phyloP scores from a whole-genome alignment of 2,888 invertebrate species.

The Drosophila neotestacea region DNA sequence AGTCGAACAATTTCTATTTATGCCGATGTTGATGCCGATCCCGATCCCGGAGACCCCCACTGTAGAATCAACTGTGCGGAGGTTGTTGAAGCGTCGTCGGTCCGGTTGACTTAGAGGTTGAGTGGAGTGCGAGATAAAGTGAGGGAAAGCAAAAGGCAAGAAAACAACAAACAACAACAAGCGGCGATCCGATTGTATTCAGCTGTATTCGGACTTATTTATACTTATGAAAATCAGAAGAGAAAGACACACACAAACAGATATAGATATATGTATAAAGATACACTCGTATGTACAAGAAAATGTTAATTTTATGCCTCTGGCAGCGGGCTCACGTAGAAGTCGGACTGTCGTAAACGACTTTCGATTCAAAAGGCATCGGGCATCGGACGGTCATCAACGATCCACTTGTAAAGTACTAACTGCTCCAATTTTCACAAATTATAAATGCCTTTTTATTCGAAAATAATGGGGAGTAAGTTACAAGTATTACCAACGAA shows the following conservation, averaged over 20 bases:
- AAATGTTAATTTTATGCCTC: slow-evolving; percentile 64
- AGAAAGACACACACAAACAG: slow-evolving; percentile 30
- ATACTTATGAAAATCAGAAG: slow-evolving; percentile 39
- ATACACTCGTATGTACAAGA: slow-evolving; percentile 5
- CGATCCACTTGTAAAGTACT: slow-evolving; percentile 29
- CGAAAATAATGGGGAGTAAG: slow-evolving; percentile 10
- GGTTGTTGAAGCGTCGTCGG: slow-evolving; percentile 35
- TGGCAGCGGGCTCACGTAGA: slow-evolving; percentile 38
- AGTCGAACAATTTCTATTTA: slow-evolving; percentile 54
- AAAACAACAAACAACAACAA: background rate
- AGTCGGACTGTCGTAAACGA: slow-evolving; percentile 31
- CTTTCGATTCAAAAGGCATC: slow-evolving; percentile 30
- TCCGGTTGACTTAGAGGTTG: slow-evolving; percentile 19
- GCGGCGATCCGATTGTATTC: slow-evolving; percentile 33
- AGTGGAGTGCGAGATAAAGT: slow-evolving; percentile 5
- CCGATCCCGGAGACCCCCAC: slow-evolving; percentile 61
- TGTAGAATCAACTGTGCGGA: slow-evolving; percentile 56
- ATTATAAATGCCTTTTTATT: slow-evolving; percentile 9
- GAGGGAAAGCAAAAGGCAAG: slow-evolving; percentile 30
- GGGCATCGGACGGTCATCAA: slow-evolving; percentile 1
- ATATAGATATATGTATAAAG: slow-evolving; percentile 1
- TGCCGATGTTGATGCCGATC: slow-evolving; percentile 31
- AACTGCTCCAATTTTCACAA: slow-evolving; percentile 2
- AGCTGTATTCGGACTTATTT: slow-evolving; percentile 29
- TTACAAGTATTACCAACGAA: slow-evolving; percentile 1